phyloP scores from a whole-genome alignment of 2,113 vertebrate genomes.

The Corapipo altera region DNA sequence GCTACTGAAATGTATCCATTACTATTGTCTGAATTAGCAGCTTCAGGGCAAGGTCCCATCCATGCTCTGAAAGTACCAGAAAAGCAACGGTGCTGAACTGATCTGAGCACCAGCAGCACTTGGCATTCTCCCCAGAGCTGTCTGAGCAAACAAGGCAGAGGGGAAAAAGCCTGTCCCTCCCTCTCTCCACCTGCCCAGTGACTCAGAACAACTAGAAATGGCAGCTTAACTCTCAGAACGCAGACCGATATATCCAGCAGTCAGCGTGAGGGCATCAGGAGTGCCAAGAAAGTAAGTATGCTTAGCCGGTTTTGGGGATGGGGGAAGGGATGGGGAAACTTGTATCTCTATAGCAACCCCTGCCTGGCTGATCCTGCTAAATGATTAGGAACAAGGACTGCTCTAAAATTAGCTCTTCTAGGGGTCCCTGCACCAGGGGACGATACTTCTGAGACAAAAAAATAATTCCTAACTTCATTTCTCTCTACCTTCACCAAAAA shows the following conservation, averaged over 20 bases:
- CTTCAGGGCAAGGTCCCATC: background rate
- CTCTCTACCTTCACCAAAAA: background rate
- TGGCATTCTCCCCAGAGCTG: conserved; percentile 34
- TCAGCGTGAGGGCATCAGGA: background rate
- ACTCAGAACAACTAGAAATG: conserved; percentile 54
- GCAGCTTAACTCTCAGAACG: conserved; percentile 28
- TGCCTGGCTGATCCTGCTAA: background rate
- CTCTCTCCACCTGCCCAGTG: conserved; percentile 47
- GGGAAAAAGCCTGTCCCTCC: conserved; percentile 16
- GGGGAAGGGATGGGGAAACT: conserved; percentile 1
- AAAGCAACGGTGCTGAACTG: background rate
- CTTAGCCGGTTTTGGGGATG: background rate
- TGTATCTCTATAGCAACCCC: background rate
- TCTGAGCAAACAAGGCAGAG: conserved; percentile 58
- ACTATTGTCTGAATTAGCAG: conserved; percentile 15
- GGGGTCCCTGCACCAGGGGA: background rate
- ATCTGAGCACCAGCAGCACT: background rate
- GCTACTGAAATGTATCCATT: background rate
- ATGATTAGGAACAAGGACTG: background rate
- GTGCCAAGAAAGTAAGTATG: conserved; percentile 16
- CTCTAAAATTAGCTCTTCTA: background rate
- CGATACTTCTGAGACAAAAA: background rate
- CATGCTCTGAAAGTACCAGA: conserved; percentile 16
- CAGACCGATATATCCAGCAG: background rate
- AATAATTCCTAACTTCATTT: background rate